Base-by-base conservation (phyloP, 2,888 invertebrate genomes). In the Trachelus iudaicus region DNA sequence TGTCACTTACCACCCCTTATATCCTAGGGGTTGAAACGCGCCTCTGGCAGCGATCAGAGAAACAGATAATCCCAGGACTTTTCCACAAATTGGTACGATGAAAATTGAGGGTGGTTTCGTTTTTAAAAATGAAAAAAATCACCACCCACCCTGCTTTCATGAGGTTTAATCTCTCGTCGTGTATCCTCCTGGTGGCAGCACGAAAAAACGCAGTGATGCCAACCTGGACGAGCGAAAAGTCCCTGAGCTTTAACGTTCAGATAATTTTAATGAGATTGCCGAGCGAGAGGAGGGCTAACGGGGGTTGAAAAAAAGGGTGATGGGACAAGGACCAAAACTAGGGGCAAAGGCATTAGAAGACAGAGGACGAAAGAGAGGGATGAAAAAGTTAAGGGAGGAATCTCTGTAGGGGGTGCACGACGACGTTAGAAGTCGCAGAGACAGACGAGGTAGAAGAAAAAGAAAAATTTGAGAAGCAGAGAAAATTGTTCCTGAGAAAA, bases 201-300 rank as follows among this genome's bases (percentile, higher is more conserved):
- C 4, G 15, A 23, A 15, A 15, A 23, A 9, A 9, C 40, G 4
- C 56, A 56, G 23, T 56, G 23, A 23, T 23, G 56, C 56, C 56
- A 56, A 56, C 56, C 23, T 23, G 56, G 9, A 23, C 23, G 56
- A 56, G 9, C 9, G 56, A 23, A 56, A 56, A 56, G 56, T 56
- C 56, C 23, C 23, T 23, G 56, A 56, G 56, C 40, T 56, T 56
- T 23, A 23, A 9, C 23, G 9, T 23, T 56, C 77, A 88, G 87
- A 88, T 89, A 86, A 88, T 87, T 89, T 88, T 89, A 90, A 90
- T 89, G 88, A 88, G 89, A 87, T 88, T 85, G 82, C 77, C 80
- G 76, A 76, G 75, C 1, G 35, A 3, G 11, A 34, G 9, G 1
- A 15, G 4, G 75, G 33, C 35, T 35, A 34, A n/a, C n/a, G 56